Conservation (phyloP, 1,140 invertebrate species). For the Bemisia tabaci region DNA sequence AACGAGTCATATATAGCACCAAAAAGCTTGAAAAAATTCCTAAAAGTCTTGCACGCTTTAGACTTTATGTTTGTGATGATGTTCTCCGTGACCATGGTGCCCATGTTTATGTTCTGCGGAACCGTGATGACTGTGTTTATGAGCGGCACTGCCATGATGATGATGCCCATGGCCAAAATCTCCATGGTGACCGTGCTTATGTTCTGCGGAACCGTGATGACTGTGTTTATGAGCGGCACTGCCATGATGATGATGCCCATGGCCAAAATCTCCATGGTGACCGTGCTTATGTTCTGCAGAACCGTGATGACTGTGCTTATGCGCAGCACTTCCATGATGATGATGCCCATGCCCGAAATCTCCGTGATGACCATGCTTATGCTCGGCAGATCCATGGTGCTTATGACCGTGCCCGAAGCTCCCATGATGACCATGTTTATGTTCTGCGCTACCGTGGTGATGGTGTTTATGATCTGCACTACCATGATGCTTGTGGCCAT, state of each 20-base stretch:
- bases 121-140: constrained; percentile 10
- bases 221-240: background rate
- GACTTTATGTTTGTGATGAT: constrained; percentile 11
- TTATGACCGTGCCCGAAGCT: constrained; percentile 12
- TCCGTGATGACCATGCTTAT: constrained; percentile 10
- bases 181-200: constrained; percentile 6
- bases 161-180: constrained; percentile 4
- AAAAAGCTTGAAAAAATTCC: too few species aligned
- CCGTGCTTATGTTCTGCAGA: constrained; percentile 4
- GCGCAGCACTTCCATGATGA: constrained; percentile 8
- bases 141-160: constrained; percentile 5
- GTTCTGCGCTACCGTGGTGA: constrained; percentile 14
- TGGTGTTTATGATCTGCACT: constrained; percentile 14
- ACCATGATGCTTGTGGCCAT: constrained; percentile 15
- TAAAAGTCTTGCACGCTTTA: background rate
- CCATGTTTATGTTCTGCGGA: constrained; percentile 14
- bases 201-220: constrained; percentile 6
- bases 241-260: constrained; percentile 10
- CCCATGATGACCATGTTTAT: constrained; percentile 14
- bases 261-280: constrained; percentile 10
- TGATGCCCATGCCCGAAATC: constrained; percentile 15
- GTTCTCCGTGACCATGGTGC: constrained; percentile 16
- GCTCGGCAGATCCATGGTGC: background rate
- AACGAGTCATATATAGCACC: too few species aligned
- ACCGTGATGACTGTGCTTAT: constrained; percentile 7